A percentile compares a stretch with the other conserved stretches of the same genome.
These are phyloP conservation scores for Ericerus pela DNA, from an alignment of 1,140 invertebrate species.

Conservation along the genomic window DNA sequence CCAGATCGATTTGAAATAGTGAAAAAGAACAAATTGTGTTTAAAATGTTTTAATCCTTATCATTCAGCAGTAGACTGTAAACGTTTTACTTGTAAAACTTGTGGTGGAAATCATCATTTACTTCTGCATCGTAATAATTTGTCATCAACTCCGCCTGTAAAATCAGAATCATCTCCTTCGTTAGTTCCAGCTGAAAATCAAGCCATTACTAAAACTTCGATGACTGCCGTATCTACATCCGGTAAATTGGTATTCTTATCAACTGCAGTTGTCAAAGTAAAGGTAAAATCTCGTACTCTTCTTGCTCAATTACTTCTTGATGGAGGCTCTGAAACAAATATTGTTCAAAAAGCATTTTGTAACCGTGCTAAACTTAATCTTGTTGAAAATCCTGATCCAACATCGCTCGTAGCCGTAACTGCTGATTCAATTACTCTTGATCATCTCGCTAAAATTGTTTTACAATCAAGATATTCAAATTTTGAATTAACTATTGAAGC, in stretches of 20 bases:
- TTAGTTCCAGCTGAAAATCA: too few species aligned
- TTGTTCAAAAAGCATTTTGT: too few species aligned
- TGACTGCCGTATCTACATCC: background rate
- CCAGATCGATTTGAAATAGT: background rate
- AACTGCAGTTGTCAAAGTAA: background rate
- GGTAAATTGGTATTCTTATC: too few species aligned
- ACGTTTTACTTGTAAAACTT: background rate
- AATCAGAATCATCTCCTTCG: too few species aligned
- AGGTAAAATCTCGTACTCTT: too few species aligned
- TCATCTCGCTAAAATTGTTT: background rate
- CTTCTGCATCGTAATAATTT: background rate
- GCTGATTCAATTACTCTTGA: background rate
- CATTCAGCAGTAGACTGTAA: background rate
- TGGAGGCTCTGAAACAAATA: too few species aligned
- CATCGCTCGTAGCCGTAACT: background rate
- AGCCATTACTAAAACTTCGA: too few species aligned
- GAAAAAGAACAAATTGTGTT: background rate
- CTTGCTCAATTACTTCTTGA: too few species aligned
- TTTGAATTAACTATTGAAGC: background rate
- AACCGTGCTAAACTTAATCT: too few species aligned
- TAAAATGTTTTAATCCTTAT: constrained; percentile 7
- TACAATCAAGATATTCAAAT: background rate
- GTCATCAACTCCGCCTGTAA: too few species aligned
- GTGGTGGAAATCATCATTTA: background rate
- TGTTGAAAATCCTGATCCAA: background rate